Conservation (phyloP, 1,140 invertebrate genomes). For the Trachymyrmex septentrionalis region DNA sequence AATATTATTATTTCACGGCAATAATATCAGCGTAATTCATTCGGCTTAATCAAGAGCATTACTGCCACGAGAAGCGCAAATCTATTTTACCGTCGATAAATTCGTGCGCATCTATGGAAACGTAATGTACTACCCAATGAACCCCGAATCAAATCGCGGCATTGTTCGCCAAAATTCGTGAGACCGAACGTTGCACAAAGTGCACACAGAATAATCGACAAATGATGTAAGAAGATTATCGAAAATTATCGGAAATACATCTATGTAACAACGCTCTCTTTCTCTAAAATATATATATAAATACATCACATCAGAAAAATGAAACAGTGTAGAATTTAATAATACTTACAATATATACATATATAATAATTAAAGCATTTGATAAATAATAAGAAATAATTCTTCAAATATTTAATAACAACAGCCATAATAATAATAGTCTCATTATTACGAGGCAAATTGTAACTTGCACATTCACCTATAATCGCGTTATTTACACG, state of each 20-base stretch:
- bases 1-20: slow-evolving; percentile 78
- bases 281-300: neutral
- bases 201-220: neutral
- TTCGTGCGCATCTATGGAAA: slow-evolving; percentile 63
- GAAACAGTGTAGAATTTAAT: neutral
- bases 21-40: slow-evolving; percentile 80
- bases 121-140: slow-evolving; percentile 10
- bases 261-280: neutral
- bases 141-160: slow-evolving; percentile 6
- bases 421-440: slow-evolving; percentile 3
- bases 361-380: neutral
- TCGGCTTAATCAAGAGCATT: slow-evolving; percentile 78
- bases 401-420: neutral
- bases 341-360: neutral
- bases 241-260: neutral
- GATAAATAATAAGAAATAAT: neutral
- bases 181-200: neutral
- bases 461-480: slow-evolving; percentile 44
- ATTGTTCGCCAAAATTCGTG: slow-evolving; percentile 58
- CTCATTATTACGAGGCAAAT: neutral
- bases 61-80: slow-evolving; percentile 63
- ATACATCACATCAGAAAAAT: neutral
- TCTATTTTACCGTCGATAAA: slow-evolving; percentile 76
- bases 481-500: slow-evolving; percentile 21
- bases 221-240: slow-evolving; percentile 22